Base-by-base conservation (phyloP, 2,888 invertebrate genomes). In the Cryptocephalus moraei region DNA sequence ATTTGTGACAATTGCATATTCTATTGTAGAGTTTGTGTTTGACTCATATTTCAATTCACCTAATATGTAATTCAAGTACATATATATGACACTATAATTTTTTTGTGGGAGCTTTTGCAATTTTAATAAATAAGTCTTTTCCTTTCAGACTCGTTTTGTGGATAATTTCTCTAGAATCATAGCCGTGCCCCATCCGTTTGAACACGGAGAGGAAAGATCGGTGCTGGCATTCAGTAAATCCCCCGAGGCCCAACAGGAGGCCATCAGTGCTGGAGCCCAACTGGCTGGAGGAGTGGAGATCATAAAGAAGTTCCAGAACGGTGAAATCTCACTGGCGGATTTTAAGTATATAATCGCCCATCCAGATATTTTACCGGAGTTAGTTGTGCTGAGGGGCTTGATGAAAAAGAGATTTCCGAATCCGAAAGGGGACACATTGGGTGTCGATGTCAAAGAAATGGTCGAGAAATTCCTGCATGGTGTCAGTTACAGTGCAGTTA, bases 341-440 rank as follows among this genome's bases (percentile, higher is more conserved):
- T 91, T 81, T 63, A 80, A 88, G 58, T 82, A 76, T 61, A 64
- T 87, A 8, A 72, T 92, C 10, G 86, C 88, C 0, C 88, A 91
- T 72, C 84, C 87, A 0, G 82, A 84, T 62, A 85, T 91, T 51
- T 66, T 90, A 43, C 78, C 86, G 0, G 91, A 91, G 44, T 63
- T 92, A 34, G 78, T 86, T 1, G 74, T 79, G 0, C 73, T 92
- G 47, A 76, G 89, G 52, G 91, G 91, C 1, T 63, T 91, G 40
- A 73, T 92, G 75, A 89, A 84, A 61, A 79, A 73, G 51, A 81
- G 79, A 58, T 90, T 89, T 68, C 92, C 92, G 0, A 84, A 76
- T 58, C 69, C 79, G 0, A 75, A 75, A 59, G 55, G 60, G 36
- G 89, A 86, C 36, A 87, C 85, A 1, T 62, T 92, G 13, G 81